Evolutionary conservation across 2,888 invertebrate species (phyloP).

Genomic region (Troides aeacus): DNA sequence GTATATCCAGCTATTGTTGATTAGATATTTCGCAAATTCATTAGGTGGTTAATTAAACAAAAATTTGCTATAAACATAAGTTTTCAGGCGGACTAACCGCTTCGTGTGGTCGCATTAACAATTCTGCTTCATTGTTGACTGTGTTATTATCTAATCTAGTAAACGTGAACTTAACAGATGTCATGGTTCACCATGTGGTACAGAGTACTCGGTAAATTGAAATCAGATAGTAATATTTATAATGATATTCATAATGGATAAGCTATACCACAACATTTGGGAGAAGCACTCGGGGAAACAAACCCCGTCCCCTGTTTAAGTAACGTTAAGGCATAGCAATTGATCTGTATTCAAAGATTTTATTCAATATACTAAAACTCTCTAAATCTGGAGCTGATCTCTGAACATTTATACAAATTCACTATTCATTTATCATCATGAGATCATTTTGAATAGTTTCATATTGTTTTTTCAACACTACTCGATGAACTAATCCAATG

Average conservation of each 20-base stretch:
- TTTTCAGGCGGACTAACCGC: not conserved
- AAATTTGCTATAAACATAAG: no score
- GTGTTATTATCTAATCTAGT: conserved; percentile 27
- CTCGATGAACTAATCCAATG: no score
- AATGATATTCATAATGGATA: conserved; percentile 27
- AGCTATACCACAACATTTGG: conserved; percentile 7
- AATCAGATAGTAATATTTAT: conserved; percentile 28
- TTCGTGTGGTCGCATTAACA: conserved; percentile 13
- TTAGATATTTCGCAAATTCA: not conserved
- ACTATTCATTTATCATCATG: no score
- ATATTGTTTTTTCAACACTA: no score
- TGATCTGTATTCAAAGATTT: no score
- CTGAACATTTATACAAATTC: no score
- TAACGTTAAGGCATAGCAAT: no score
- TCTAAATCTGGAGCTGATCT: no score
- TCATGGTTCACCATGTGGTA: conserved; percentile 25
- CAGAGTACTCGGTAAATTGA: conserved; percentile 22
- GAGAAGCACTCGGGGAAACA: conserved; percentile 4
- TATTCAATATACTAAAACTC: no score
- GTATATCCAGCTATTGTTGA: not conserved
- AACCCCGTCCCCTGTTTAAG: not conserved
- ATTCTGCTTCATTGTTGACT: conserved; percentile 17
- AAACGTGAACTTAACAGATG: conserved; percentile 28
- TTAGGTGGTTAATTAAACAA: no score
- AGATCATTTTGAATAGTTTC: no score